Base-by-base conservation (phyloP, 2,888 invertebrate species). In the Perizoma flavofasciatum region DNA sequence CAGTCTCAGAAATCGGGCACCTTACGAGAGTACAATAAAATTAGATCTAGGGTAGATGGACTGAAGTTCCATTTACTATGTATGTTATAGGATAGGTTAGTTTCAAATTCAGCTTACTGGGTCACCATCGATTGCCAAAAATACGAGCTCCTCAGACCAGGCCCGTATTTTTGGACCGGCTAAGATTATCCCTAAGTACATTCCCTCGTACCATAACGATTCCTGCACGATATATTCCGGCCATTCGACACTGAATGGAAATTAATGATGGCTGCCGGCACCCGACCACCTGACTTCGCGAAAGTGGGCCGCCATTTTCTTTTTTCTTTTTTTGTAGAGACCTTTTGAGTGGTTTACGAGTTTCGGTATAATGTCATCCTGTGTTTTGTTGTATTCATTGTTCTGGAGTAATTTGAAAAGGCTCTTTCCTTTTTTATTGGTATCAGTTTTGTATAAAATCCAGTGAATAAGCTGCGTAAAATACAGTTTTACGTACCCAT, bases 201-300 rank as follows among this genome's bases (percentile, higher is more conserved):
- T 65, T 62, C 63, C 49, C 62, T 51, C 61, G 65, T 64, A 57
- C 61, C 55, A 58, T 61, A 66, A 59, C 68, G 64, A 68, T 67
- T 67, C 65, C 53, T 39, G 52, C 57, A 50, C 68, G 68, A 70
- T 70, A 69, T 68, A 70, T 70, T 58, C 63, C 54, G 66, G 64
- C 68, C 58, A 70, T 71, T 71, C 83, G 81, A 77, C 81, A 79
- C 78, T 86, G 87, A 88, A 88, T 88, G 79, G 86, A 86, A 88
- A 88, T 88, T 88, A 88, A 89, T 89, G 89, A 85, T 80, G 80
- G 85, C 78, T 72, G 76, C 78, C 75, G 75, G 66, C 73, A 74
- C 70, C 63, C 73, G 76, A 79, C 82, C 87, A 88, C 88, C 88
- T 88, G 88, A 85, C 86, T 85, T 83, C 74, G 79, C 78, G 72